Conservation (phyloP, 2,797 vertebrate genomes). For the Protosalanx chinensis region DNA sequence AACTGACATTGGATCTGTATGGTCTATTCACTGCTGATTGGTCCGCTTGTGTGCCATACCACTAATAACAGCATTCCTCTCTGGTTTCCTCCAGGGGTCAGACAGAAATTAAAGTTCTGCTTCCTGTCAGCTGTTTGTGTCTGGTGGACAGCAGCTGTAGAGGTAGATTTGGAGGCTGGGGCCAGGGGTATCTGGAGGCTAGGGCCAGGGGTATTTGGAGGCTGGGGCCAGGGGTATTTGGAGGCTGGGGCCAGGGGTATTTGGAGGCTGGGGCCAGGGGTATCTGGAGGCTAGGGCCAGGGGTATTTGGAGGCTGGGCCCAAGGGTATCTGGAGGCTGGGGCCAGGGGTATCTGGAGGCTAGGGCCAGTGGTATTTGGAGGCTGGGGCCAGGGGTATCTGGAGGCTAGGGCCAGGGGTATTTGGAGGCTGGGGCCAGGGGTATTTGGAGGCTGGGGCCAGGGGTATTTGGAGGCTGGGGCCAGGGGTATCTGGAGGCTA, state of each 20-base stretch:
- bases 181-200: not conserved
- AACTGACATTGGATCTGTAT: slow-evolving; percentile 52
- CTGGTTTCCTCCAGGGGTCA: slow-evolving; percentile 70
- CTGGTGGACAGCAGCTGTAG: slow-evolving; percentile 52
- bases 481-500: not conserved
- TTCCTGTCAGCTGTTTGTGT: slow-evolving; percentile 64
- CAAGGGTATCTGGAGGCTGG: too few species aligned
- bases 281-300: not conserved
- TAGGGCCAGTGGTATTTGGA: too few species aligned
- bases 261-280: slow-evolving; percentile 1
- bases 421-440: not conserved
- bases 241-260: not conserved
- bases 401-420: not conserved
- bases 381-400: too few species aligned
- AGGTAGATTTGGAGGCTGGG: not conserved
- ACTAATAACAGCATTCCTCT: slow-evolving; percentile 70
- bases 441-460: not conserved
- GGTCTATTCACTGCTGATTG: slow-evolving; percentile 63
- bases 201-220: not conserved
- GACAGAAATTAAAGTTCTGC: slow-evolving; percentile 66
- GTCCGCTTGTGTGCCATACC: slow-evolving; percentile 51
- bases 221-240: not conserved
- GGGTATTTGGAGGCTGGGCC: not conserved
- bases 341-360: too few species aligned
- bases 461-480: slow-evolving; percentile 3